These are phyloP conservation scores for Misgurnus mizolepis DNA, from an alignment of 2,113 vertebrate species.

Conservation along the genomic window DNA sequence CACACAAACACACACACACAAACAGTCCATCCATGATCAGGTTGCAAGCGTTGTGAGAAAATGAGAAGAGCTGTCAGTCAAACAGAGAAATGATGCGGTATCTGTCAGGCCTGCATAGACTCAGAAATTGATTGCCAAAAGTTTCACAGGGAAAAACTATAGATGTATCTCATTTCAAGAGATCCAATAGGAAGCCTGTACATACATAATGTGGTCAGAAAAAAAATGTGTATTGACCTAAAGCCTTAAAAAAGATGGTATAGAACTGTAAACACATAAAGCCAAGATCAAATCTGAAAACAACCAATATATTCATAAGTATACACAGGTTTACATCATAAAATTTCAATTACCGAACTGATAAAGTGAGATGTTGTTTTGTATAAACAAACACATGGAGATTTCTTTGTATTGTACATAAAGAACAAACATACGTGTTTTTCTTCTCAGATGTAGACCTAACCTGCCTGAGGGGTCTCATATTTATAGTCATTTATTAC, in stretches of 20 bases:
- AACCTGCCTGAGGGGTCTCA: too few species aligned
- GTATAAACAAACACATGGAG: too few species aligned
- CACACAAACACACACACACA: constrained; percentile 18
- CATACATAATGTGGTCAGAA: constrained; percentile 5
- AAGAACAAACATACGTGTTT: too few species aligned
- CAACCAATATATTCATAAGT: not conserved
- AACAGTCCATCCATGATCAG: constrained; percentile 37
- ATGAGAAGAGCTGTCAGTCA: constrained; percentile 55
- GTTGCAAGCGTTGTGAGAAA: constrained; percentile 43
- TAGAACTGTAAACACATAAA: too few species aligned
- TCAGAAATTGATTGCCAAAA: constrained; percentile 52
- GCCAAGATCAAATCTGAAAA: not conserved
- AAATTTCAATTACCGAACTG: not conserved
- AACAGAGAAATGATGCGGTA: constrained; percentile 45
- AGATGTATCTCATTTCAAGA: constrained; percentile 28
- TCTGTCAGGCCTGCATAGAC: constrained; percentile 46
- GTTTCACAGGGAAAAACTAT: constrained; percentile 36
- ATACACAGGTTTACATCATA: not conserved
- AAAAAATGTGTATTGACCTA: not conserved
- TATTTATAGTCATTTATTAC: too few species aligned
- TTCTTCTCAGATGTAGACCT: too few species aligned
- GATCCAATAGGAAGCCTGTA: constrained; percentile 1
- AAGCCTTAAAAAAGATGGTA: not conserved
- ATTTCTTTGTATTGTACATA: too few species aligned
- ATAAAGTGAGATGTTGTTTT: not conserved